phyloP scores from a whole-genome alignment of 23 tunicate species.

The Halocynthia aurantium region DNA sequence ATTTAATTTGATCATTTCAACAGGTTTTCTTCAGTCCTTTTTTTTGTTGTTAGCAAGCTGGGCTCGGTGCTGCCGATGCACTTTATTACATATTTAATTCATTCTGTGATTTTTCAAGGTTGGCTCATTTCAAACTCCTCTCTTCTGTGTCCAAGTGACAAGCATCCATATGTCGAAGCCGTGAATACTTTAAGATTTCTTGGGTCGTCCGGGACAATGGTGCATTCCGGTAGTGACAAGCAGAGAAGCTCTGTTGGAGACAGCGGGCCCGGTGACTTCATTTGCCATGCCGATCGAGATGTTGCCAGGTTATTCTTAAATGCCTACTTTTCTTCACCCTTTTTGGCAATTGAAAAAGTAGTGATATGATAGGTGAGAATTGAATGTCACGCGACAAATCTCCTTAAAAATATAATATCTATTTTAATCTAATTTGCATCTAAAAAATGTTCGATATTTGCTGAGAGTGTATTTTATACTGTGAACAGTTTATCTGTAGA shows the following conservation, averaged over 20 bases:
- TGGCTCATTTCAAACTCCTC: conserved; percentile 57
- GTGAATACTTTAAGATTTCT: conserved; percentile 2
- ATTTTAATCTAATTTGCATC: too few species aligned
- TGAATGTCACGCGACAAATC: too few species aligned
- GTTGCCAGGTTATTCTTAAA: neutral
- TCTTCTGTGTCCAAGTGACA: conserved; percentile 37
- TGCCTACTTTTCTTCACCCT: too few species aligned
- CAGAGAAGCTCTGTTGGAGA: neutral
- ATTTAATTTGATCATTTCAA: too few species aligned
- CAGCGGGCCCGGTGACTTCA: conserved; percentile 11
- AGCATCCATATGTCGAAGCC: conserved; percentile 23
- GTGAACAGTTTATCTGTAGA: too few species aligned
- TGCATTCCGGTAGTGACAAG: neutral
- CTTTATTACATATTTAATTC: neutral
- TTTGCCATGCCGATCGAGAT: conserved; percentile 24
- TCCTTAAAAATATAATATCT: too few species aligned
- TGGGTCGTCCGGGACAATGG: neutral
- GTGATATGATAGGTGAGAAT: too few species aligned
- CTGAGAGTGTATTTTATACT: too few species aligned
- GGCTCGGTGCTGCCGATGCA: too few species aligned
- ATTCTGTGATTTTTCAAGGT: conserved; percentile 19
- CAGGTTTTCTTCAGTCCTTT: neutral
- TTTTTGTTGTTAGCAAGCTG: too few species aligned
- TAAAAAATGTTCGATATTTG: too few species aligned
- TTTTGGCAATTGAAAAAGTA: too few species aligned